A percentile compares a stretch with the other conserved stretches of the same genome.
Conservation (phyloP, 2,888 invertebrate genomes). For the Melanchra persicariae region DNA sequence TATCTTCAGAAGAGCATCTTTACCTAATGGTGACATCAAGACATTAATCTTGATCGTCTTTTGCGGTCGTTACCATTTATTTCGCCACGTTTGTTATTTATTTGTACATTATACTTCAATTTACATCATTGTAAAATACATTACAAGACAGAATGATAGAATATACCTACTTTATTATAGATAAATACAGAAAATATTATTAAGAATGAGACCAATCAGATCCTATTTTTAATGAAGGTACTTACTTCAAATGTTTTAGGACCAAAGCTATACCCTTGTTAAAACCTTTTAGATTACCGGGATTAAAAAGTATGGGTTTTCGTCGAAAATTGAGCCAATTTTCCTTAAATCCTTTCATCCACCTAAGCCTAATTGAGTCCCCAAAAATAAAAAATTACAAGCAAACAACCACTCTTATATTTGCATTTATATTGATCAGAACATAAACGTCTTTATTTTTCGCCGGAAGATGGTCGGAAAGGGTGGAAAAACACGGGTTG, state of each 20-base stretch:
- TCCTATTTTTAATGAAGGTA: background rate
- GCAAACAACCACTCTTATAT: slow-evolving; percentile 20
- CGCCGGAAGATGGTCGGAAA: background rate
- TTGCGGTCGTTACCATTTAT: slow-evolving; percentile 11
- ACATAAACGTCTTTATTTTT: slow-evolving; percentile 7
- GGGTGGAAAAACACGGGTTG: background rate
- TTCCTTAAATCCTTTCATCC: slow-evolving; percentile 23
- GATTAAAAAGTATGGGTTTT: background rate
- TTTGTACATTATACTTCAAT: background rate
- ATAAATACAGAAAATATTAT: background rate
- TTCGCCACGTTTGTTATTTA: background rate
- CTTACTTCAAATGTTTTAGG: background rate
- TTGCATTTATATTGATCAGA: slow-evolving; percentile 30
- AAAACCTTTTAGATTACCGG: slow-evolving; percentile 3
- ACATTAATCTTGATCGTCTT: slow-evolving; percentile 28
- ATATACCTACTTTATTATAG: no score
- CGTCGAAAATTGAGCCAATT: slow-evolving; percentile 9
- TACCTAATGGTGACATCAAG: background rate
- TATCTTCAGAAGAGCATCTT: background rate
- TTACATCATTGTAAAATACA: background rate
- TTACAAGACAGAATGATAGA: background rate
- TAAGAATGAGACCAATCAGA: background rate
- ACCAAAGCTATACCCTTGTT: background rate
- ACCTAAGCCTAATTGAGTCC: slow-evolving; percentile 17
- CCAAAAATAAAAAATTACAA: slow-evolving; percentile 26